phyloP scores from a whole-genome alignment of 2,888 invertebrate species.

The Prenolepis imparis region DNA sequence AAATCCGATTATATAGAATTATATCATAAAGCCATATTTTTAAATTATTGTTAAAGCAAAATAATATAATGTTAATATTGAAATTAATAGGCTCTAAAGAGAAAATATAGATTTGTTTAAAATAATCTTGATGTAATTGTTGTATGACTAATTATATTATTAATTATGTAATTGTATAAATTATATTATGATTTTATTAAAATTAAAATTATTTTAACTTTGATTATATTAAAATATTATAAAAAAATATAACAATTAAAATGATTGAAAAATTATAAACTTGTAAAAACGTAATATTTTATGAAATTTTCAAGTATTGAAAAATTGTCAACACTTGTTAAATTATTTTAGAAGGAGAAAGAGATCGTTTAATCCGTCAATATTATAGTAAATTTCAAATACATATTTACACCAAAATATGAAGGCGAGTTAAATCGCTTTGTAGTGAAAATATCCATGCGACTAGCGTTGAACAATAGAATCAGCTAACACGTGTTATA shows the following conservation, averaged over 20 bases:
- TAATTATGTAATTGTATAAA: too few species aligned
- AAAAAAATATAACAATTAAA: neutral
- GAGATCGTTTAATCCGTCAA: neutral
- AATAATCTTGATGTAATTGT: neutral
- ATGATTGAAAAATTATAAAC: neutral
- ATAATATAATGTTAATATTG: neutral
- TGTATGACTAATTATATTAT: neutral
- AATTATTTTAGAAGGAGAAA: neutral
- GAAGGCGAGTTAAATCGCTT: constrained; percentile 17
- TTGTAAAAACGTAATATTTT: neutral
- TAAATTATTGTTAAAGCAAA: neutral
- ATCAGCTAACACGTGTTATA: constrained; percentile 22
- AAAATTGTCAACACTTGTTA: neutral
- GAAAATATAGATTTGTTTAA: neutral
- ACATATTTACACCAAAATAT: neutral
- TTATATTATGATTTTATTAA: neutral
- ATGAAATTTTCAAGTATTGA: neutral
- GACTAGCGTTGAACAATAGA: constrained; percentile 37
- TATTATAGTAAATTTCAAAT: constrained; percentile 5
- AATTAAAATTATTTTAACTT: neutral
- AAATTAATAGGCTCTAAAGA: neutral
- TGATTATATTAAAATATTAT: neutral
- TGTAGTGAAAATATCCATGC: constrained; percentile 10
- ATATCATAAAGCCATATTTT: neutral
- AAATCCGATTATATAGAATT: neutral